These are phyloP conservation scores for Vulpes ferrilata DNA, from an alignment of 2,113 vertebrate species.

Conservation along the genomic window DNA sequence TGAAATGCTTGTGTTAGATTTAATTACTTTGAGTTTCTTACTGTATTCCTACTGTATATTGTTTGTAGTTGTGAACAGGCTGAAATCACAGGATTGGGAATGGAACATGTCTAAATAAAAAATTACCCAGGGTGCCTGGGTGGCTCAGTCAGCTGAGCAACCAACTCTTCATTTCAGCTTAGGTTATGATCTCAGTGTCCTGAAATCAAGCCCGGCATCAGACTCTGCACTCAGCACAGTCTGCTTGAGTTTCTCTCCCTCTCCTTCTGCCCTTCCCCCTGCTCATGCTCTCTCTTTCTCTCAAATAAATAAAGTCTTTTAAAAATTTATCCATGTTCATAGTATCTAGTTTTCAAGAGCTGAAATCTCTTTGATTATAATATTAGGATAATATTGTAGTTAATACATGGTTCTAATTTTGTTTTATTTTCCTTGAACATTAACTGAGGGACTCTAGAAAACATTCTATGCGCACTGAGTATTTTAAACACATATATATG, in stretches of 20 bases:
- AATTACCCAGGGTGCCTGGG: background rate
- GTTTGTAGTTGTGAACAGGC: background rate
- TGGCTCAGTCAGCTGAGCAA: background rate
- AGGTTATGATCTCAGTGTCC: too few relatives aligned
- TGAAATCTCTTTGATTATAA: background rate
- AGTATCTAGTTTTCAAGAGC: background rate
- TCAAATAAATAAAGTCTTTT: background rate
- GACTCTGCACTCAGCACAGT: too few relatives aligned
- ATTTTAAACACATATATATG: background rate
- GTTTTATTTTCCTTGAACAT: background rate
- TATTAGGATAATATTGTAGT: background rate
- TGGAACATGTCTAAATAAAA: background rate
- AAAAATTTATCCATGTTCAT: background rate
- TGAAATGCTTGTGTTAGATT: background rate
- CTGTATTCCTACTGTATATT: background rate
- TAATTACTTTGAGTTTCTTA: background rate
- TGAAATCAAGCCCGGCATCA: too few relatives aligned
- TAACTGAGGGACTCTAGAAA: background rate
- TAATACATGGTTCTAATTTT: background rate
- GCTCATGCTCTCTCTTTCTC: background rate
- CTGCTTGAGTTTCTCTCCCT: background rate
- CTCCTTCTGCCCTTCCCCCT: too few relatives aligned
- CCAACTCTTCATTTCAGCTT: too few relatives aligned
- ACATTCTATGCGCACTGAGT: background rate
- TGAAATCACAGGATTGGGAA: background rate